Conservation (phyloP, 1,140 invertebrate genomes). For the Temnothorax nylanderi region DNA sequence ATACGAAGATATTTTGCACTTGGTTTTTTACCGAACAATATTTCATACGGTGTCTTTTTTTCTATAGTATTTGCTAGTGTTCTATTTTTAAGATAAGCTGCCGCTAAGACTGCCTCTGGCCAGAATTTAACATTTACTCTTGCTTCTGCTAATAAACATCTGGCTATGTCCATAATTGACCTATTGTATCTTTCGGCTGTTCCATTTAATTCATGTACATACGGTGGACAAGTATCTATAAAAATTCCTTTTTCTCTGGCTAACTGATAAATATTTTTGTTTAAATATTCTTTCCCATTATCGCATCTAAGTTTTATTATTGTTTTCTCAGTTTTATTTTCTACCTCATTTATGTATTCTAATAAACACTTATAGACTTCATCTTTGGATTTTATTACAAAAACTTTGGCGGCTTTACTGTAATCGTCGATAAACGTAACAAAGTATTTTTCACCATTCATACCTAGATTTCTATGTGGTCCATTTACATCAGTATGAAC, state of each 20-base stretch:
- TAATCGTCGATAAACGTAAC: background rate
- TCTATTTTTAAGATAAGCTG: conserved; percentile 17
- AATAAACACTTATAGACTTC: background rate
- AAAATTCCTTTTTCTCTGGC: background rate
- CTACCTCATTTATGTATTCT: background rate
- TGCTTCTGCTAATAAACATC: conserved; percentile 18
- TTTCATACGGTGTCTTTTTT: conserved; percentile 52
- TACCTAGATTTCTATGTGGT: background rate
- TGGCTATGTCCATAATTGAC: conserved; percentile 3
- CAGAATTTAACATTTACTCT: conserved; percentile 14
- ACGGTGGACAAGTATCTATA: background rate
- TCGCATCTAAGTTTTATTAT: conserved; percentile 10
- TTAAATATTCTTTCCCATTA: conserved; percentile 35
- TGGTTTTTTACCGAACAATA: conserved; percentile 50
- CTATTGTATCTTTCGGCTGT: conserved; percentile 17
- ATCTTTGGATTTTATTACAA: background rate
- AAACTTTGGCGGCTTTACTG: background rate
- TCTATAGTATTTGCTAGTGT: conserved; percentile 11
- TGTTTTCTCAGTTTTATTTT: background rate
- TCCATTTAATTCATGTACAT: conserved; percentile 34
- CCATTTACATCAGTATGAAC: background rate
- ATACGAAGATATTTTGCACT: conserved; percentile 42
- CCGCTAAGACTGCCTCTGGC: background rate
- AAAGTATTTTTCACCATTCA: background rate
- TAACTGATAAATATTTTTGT: background rate